Percentiles rank a stretch among this genome's conserved stretches.
Evolutionary conservation across 2,797 vertebrate genomes (phyloP).

Genomic region (Ptychobarbus kaznakovi): DNA sequence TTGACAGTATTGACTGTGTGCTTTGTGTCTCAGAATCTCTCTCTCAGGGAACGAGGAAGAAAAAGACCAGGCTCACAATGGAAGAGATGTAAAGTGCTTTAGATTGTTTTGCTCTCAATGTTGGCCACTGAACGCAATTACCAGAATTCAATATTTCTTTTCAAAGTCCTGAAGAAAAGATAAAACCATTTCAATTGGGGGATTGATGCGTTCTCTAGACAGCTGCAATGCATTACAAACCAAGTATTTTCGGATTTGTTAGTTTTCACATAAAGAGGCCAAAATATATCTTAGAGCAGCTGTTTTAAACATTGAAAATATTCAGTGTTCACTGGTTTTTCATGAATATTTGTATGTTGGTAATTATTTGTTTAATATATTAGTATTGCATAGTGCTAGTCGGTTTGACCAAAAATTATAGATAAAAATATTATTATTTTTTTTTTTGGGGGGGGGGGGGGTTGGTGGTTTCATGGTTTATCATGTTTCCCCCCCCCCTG

Average conservation of each 20-base stretch:
- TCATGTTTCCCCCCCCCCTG: no score
- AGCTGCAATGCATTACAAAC: not conserved
- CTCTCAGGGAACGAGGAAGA: not conserved
- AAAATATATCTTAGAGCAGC: not conserved
- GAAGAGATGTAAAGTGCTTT: constrained; percentile 42
- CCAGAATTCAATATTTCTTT: constrained; percentile 36
- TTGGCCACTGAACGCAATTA: constrained; percentile 46
- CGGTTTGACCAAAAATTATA: no score
- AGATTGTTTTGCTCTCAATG: constrained; percentile 35
- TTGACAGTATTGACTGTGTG: constrained; percentile 22
- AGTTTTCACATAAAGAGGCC: not conserved
- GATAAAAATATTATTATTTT: no score
- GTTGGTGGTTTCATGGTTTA: no score
- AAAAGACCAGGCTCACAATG: constrained; percentile 24
- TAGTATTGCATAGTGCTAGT: no score
- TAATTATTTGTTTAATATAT: not conserved
- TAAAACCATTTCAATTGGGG: constrained; percentile 7
- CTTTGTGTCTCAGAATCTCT: constrained; percentile 21
- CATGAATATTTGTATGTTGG: not conserved
- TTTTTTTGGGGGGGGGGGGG: no score
- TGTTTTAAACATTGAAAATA: not conserved
- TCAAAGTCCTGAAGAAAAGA: constrained; percentile 41
- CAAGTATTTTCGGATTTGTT: not conserved
- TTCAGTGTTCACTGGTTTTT: not conserved
- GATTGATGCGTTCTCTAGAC: not conserved